phyloP scores from a whole-genome alignment of 2,888 invertebrate species.

The Cyrtodaria siliqua region DNA sequence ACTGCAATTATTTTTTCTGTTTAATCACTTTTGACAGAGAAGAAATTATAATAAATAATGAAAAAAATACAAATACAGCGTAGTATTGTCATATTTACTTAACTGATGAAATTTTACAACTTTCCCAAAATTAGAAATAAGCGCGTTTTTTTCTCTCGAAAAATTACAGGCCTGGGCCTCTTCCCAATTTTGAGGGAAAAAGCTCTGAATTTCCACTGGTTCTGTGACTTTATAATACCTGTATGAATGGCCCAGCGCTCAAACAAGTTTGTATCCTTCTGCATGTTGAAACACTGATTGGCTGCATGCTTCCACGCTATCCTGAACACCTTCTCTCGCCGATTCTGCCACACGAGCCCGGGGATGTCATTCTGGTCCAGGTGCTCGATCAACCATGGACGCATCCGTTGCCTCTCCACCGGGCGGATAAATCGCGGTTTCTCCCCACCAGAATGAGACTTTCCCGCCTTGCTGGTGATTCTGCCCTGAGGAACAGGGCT shows the following conservation, averaged over 20 bases:
- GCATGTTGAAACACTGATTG: slow-evolving; percentile 78
- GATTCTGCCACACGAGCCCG: slow-evolving; percentile 79
- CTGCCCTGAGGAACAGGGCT: slow-evolving; percentile 7
- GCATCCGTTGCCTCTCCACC: slow-evolving; percentile 79
- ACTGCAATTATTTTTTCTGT: too few relatives aligned
- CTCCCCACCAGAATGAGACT: slow-evolving; percentile 14
- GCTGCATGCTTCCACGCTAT: slow-evolving; percentile 84
- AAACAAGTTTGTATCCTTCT: slow-evolving; percentile 81
- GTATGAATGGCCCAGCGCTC: slow-evolving; percentile 83
- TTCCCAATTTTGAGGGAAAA: too few relatives aligned
- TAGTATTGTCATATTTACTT: too few relatives aligned
- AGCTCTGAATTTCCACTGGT: too few relatives aligned
- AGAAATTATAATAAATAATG: too few relatives aligned
- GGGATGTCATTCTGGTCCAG: slow-evolving; percentile 75
- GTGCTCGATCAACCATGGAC: slow-evolving; percentile 81
- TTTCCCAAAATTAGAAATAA: too few relatives aligned
- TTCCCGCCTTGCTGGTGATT: slow-evolving; percentile 28
- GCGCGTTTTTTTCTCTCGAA: too few relatives aligned
- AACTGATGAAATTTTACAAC: too few relatives aligned
- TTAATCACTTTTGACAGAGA: too few relatives aligned
- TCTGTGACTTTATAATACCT: slow-evolving; percentile 68
- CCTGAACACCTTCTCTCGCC: slow-evolving; percentile 71
- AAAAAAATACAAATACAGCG: too few relatives aligned
- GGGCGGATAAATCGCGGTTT: slow-evolving; percentile 69
- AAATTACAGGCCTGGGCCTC: too few relatives aligned